Base-by-base conservation (phyloP, 2,888 invertebrate genomes). In the Machimus atricapillus region DNA sequence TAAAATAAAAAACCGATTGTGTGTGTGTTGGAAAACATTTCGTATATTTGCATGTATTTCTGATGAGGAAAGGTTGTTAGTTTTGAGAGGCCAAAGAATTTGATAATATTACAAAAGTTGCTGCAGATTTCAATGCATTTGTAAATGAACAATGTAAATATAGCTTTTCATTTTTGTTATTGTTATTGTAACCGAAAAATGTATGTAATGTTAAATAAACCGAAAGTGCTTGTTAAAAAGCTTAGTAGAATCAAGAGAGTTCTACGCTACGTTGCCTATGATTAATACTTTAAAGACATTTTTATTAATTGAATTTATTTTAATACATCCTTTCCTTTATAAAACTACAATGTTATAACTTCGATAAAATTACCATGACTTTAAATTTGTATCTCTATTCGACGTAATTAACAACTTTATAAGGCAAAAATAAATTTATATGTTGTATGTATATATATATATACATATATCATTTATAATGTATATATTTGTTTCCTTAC, bases 351-450 rank as follows among this genome's bases (percentile, higher is more conserved):
- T 34, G 34, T 27, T 79, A 37, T 85, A 85, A 85, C 85, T 73
- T 85, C 74, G 27, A 74, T 85, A 85, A 73, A 73, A 86, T 77
- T 46, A n/a, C 43, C 43, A 85, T 85, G 31, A 27, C 52, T 82
- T 85, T 85, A 66, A 76, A 46, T 76, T 52, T 85, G 76, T 52
- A 31, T 14, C 34, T 77, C 23, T 77, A 52, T 86, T 77, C 56
- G 77, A 77, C 43, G 74, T 85, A 74, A 85, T 74, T 86, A 86
- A 86, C 86, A 56, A 56, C 19, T 86, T 86, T 56, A 86, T 77
- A 77, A 86, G 86, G 86, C 77, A 86, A 85, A 85, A 85, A 85
- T 74, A 85, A 86, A 37, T 77, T 74, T 86, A 52, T 77, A 31
- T 52, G 37, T 19, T 74, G 43, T 74, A 77, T 77, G 77, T 86